phyloP scores from a whole-genome alignment of 2,888 invertebrate species.

The Allacma fusca region DNA sequence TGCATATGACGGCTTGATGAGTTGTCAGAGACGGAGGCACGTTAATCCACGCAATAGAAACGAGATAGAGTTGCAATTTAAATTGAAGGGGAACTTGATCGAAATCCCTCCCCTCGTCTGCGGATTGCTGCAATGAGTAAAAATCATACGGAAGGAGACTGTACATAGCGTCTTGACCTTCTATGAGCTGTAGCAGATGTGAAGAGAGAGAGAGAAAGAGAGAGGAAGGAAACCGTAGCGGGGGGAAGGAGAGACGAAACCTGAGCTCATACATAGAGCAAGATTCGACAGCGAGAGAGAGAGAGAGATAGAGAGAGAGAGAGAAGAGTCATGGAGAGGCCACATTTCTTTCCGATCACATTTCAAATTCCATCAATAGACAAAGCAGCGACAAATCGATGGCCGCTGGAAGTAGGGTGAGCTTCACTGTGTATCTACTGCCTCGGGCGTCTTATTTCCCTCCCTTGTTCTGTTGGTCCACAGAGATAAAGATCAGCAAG shows the following conservation, averaged over 20 bases:
- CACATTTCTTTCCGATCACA: slow-evolving; percentile 4
- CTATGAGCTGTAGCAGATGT: not conserved
- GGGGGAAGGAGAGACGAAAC: not conserved
- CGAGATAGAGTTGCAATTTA: slow-evolving; percentile 13
- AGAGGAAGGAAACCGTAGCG: not conserved
- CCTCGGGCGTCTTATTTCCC: not conserved
- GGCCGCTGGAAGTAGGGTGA: not conserved
- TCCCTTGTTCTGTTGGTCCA: slow-evolving; percentile 9
- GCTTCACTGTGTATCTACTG: too few species aligned
- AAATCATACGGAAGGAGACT: not conserved
- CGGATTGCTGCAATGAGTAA: not conserved
- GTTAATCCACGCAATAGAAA: not conserved
- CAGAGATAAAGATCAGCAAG: slow-evolving; percentile 59
- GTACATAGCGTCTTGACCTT: not conserved
- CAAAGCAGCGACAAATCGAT: not conserved
- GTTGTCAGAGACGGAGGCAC: too few species aligned
- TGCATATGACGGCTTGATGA: too few species aligned
- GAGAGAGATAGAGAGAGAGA: not conserved
- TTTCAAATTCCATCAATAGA: slow-evolving; percentile 3
- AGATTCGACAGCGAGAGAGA: not conserved
- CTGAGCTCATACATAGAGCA: not conserved
- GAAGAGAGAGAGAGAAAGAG: not conserved
- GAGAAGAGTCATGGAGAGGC: not conserved
- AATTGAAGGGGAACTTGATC: slow-evolving; percentile 6
- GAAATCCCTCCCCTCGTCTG: not conserved